Percentiles rank a stretch among this genome's conserved stretches.
These are phyloP conservation scores for Lophura nycthemera DNA, from an alignment of 2,113 vertebrate species.

Conservation along the genomic window DNA sequence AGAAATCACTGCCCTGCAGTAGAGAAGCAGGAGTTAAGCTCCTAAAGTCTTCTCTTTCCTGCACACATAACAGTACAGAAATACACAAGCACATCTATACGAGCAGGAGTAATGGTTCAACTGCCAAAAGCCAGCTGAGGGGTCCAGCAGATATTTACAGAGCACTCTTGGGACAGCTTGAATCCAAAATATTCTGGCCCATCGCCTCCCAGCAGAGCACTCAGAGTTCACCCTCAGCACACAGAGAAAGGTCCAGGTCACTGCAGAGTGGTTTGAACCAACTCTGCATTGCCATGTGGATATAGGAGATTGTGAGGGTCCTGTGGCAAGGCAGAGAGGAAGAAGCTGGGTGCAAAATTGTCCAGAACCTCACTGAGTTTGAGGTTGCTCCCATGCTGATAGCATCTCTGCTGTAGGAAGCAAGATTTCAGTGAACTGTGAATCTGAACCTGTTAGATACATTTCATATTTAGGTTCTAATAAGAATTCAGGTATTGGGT, in stretches of 20 bases:
- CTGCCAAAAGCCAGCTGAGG: neutral
- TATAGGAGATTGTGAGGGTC: neutral
- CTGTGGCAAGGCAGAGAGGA: rapidly evolving
- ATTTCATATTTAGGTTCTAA: neutral
- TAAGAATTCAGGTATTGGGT: rapidly evolving
- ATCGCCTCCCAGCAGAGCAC: neutral
- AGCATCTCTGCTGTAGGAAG: neutral
- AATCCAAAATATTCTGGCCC: neutral
- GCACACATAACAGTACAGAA: neutral
- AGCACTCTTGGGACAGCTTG: neutral
- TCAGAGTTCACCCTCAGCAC: neutral
- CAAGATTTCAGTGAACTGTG: neutral
- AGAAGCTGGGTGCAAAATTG: neutral
- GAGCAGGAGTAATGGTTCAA: too few relatives aligned
- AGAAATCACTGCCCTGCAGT: too few relatives aligned
- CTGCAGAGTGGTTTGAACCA: neutral
- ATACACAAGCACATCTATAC: neutral
- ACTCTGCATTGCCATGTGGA: neutral
- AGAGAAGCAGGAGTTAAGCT: neutral
- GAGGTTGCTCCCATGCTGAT: neutral
- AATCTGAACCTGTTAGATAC: neutral
- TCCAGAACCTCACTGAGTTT: neutral
- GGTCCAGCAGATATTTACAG: neutral
- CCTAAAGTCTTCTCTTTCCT: neutral
- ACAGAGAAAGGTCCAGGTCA: neutral